Base-by-base conservation (phyloP, 2,113 vertebrate genomes). In the Semicossyphus pulcher region DNA sequence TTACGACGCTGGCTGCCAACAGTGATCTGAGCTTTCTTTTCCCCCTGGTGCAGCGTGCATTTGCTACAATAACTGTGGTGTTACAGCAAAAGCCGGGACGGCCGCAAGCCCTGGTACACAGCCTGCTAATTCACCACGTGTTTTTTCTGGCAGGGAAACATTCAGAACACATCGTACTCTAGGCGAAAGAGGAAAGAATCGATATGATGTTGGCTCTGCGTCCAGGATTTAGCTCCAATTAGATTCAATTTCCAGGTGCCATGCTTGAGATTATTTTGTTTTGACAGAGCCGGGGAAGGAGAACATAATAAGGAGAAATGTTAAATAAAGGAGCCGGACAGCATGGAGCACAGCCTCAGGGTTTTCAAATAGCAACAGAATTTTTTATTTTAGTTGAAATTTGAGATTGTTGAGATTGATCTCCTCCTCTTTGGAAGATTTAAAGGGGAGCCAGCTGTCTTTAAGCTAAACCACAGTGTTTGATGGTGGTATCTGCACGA, bases 181-280 rank as follows among this genome's bases (percentile, higher is more conserved):
- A 52, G 68, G 67, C 29, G 28, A 78, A 77, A 58, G 57, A 88
- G 71, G 51, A 80, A 62, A 41, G 37, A 45, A 90, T 91, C 80
- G 29, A 86, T 84, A 73, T 7, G 63, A 65, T 53, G 26, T 32
- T 77, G 73, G 81, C 68, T 76, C 48, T 29, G 51, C 47, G 44
- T 73, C 73, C 67, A 85, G 59, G 44, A 77, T 84, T 87, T 82
- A 69, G 59, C 76, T 90, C 67, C 58, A 79, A 61, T 86, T 81
- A 84, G 60, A 88, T 86, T 81, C 63, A 75, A 82, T 88, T 87
- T 89, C 63, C 68, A 80, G 71, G 78, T 88, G 83, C 86, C 71
- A 79, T 83, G 81, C 82, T 77, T 59, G 72, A 74, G 79, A 80
- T 84, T 66, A 76, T 89, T 86, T 82, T 59, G 48, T 87, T 86